phyloP scores from a whole-genome alignment of 2,888 invertebrate genomes.

The Zygogramma bicolorata region DNA sequence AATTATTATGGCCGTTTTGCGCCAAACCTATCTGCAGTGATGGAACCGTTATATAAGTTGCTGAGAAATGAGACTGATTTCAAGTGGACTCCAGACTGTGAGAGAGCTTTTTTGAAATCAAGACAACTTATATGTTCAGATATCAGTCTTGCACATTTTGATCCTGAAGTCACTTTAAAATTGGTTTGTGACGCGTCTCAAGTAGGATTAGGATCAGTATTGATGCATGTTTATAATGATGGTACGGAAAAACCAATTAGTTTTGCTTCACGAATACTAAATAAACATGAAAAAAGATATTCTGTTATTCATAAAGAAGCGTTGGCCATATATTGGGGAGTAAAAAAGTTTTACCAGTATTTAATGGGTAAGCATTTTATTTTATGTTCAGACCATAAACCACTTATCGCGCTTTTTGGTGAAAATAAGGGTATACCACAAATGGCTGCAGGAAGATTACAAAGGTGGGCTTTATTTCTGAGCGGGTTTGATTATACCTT shows the following conservation, averaged over 20 bases:
- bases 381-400: constrained; percentile 23
- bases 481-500: no score
- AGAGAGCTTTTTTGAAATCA: constrained; percentile 14
- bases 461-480: no score
- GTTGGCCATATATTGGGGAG: constrained; percentile 21
- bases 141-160: constrained; percentile 15
- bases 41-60: constrained; percentile 19
- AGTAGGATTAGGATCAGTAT: constrained; percentile 12
- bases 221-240: constrained; percentile 24
- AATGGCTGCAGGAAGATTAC: constrained; percentile 28
- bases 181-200: constrained; percentile 26
- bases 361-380: constrained; percentile 26
- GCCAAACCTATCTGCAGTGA: constrained; percentile 10
- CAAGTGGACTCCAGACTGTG: constrained; percentile 28
- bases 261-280: constrained; percentile 23
- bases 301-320: constrained; percentile 25
- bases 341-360: no score
- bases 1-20: constrained; percentile 29
- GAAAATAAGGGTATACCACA: no score
- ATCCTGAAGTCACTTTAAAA: constrained; percentile 19
- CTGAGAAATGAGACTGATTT: constrained; percentile 12
- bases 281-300: constrained; percentile 23
- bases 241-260: constrained; percentile 26
- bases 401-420: constrained; percentile 23
- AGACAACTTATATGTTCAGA: constrained; percentile 19